phyloP scores from a whole-genome alignment of 2,797 vertebrate genomes.

The Acestrorhynchus altus region DNA sequence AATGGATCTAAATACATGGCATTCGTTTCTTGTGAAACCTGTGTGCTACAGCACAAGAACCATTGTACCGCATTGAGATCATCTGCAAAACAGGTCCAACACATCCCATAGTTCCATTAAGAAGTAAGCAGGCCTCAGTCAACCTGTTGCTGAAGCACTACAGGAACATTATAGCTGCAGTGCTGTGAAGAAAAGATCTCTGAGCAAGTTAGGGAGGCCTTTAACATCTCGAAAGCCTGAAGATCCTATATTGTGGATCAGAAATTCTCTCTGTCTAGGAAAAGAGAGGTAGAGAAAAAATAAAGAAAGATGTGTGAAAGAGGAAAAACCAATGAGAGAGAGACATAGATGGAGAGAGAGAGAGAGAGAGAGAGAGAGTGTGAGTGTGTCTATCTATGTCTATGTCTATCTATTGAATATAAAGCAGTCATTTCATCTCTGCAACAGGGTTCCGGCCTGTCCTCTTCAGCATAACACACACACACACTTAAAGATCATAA shows the following conservation, averaged over 20 bases:
- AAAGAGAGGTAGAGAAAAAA: too few relatives aligned
- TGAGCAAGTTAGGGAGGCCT: not conserved
- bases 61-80: too few relatives aligned
- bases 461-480: conserved; percentile 39
- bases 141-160: not conserved
- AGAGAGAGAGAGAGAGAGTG: not conserved
- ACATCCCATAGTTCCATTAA: not conserved
- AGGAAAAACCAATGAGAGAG: too few relatives aligned
- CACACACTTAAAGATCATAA: conserved; percentile 64
- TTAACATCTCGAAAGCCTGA: not conserved
- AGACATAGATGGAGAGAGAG: too few relatives aligned
- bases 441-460: conserved; percentile 40
- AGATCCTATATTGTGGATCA: not conserved
- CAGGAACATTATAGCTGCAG: not conserved
- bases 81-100: not conserved
- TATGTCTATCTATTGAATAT: conserved; percentile 48
- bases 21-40: too few relatives aligned
- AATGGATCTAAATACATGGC: too few relatives aligned
- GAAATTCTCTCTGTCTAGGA: not conserved
- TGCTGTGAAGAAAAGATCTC: conserved; percentile 9
- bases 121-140: not conserved
- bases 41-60: too few relatives aligned
- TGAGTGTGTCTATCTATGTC: too few relatives aligned
- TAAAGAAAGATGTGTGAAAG: too few relatives aligned
- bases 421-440: conserved; percentile 61